These are phyloP conservation scores for Pogonocichla stellata DNA, from an alignment of 2,113 vertebrate species.

Conservation along the genomic window DNA sequence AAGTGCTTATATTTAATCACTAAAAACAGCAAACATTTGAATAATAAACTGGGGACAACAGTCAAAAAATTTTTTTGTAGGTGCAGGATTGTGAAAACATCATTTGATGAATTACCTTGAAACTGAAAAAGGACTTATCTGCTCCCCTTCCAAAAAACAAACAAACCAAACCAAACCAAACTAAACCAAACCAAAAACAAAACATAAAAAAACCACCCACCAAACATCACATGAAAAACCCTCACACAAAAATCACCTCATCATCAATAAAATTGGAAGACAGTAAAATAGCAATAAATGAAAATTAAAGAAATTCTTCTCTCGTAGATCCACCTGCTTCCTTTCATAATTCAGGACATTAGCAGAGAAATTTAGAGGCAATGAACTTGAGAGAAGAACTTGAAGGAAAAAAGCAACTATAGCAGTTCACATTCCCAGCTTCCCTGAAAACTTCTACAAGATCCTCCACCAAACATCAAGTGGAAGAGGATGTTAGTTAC, in stretches of 20 bases:
- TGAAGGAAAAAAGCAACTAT: not conserved
- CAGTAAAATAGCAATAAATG: not conserved
- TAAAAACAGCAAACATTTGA: not conserved
- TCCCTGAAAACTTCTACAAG: not conserved
- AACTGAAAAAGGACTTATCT: not conserved
- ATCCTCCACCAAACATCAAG: not conserved
- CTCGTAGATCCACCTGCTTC: not conserved
- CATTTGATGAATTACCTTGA: not conserved
- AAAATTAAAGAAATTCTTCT: not conserved
- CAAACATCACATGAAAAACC: not conserved
- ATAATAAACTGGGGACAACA: not conserved
- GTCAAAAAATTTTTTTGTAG: not conserved
- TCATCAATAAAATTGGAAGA: not conserved
- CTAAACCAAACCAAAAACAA: not conserved
- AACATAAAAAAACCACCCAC: not conserved
- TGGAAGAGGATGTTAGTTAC: not conserved
- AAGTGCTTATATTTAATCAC: not conserved
- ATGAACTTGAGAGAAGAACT: not conserved
- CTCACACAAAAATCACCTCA: not conserved
- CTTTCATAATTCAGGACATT: not conserved
- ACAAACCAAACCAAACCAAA: not conserved
- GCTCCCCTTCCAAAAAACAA: not conserved
- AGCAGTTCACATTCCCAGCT: not conserved
- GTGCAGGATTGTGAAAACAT: not conserved
- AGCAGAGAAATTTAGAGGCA: not conserved